These are phyloP conservation scores for Myzus persicae DNA, from an alignment of 1,140 invertebrate genomes.

Conservation along the genomic window DNA sequence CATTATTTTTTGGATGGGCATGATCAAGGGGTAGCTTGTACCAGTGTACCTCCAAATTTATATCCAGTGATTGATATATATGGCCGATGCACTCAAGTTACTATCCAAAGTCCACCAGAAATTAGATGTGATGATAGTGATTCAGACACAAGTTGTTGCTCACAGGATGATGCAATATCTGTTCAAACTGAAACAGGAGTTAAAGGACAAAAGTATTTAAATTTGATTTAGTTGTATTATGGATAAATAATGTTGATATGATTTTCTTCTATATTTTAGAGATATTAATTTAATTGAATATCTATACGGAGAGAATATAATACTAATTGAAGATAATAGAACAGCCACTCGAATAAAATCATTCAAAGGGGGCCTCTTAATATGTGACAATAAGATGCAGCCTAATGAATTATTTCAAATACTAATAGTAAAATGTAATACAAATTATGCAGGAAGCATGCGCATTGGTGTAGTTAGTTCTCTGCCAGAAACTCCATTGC, in stretches of 20 bases:
- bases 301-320: conserved; percentile 71
- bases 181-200: conserved; percentile 50
- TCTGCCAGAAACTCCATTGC: conserved; percentile 66
- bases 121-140: conserved; percentile 45
- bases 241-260: background rate
- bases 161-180: conserved; percentile 34
- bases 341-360: conserved; percentile 73
- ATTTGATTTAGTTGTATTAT: background rate
- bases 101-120: conserved; percentile 43
- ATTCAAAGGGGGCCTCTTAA: conserved; percentile 74
- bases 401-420: conserved; percentile 79
- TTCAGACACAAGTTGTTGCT: conserved; percentile 46
- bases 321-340: conserved; percentile 73
- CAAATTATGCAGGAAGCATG: conserved; percentile 78
- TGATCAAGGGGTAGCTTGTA: conserved; percentile 87
- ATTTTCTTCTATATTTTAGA: conserved; percentile 23
- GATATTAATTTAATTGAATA: conserved; percentile 41
- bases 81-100: conserved; percentile 91
- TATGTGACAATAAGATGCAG: conserved; percentile 74
- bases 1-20: conserved; percentile 92
- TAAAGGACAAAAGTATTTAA: conserved; percentile 31
- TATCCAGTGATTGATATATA: conserved; percentile 96
- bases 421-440: conserved; percentile 70
- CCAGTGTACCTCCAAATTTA: conserved; percentile 80
- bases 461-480: conserved; percentile 80